A percentile compares a stretch with the other conserved stretches of the same genome.
Evolutionary conservation across 2,113 vertebrate genomes (phyloP).

Genomic region (Romanogobio albipinnatus): DNA sequence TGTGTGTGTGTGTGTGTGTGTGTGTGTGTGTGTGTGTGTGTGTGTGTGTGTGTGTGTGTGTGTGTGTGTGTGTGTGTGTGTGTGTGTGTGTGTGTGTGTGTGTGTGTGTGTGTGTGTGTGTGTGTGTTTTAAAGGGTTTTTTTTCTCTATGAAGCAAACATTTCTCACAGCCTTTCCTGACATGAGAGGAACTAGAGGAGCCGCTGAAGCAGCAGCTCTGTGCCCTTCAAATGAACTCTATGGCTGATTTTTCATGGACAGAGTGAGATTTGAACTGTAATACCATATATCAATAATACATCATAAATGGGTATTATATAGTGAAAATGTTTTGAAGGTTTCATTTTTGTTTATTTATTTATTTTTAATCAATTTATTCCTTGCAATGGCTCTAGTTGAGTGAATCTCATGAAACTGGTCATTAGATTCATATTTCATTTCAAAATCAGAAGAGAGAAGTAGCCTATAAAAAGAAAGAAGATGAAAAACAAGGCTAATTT

Average conservation of each 20-base stretch:
- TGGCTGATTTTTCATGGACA: not conserved
- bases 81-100: too few species aligned
- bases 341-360: not conserved
- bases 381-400: not conserved
- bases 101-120: too few species aligned
- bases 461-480: not conserved
- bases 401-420: not conserved
- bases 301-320: not conserved
- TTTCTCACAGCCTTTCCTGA: not conserved
- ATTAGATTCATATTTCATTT: not conserved
- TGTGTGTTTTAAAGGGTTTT: not conserved
- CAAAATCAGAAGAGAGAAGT: not conserved
- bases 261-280: not conserved
- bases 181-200: not conserved
- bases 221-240: not conserved
- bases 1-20: too few species aligned
- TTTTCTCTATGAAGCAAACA: not conserved
- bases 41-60: too few species aligned
- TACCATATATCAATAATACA: not conserved
- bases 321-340: not conserved
- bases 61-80: too few species aligned
- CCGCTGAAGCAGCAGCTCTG: not conserved
- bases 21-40: too few species aligned
- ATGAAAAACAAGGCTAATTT: not conserved
- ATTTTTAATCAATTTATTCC: not conserved